Percentiles rank a stretch among this genome's conserved stretches.
These are phyloP conservation scores for Phthorimaea operculella DNA, from an alignment of 1,140 invertebrate genomes.

Conservation along the genomic window DNA sequence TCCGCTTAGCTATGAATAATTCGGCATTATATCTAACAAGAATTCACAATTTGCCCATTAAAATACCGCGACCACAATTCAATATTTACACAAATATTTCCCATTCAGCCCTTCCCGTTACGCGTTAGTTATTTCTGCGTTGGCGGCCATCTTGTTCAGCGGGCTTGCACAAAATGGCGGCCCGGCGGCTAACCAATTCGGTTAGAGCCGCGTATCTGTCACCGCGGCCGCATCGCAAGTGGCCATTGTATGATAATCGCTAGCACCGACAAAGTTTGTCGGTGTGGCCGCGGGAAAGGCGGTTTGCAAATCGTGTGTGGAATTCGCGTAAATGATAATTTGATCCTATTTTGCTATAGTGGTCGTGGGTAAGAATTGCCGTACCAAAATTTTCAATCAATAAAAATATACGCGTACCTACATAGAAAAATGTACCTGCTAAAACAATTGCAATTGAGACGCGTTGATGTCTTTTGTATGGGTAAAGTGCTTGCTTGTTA, in stretches of 20 bases:
- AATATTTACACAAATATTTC: not conserved
- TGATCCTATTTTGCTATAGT: not conserved
- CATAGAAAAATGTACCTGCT: too few relatives aligned
- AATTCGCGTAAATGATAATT: not conserved
- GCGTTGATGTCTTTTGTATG: too few relatives aligned
- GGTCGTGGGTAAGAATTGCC: too few relatives aligned
- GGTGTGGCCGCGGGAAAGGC: constrained; percentile 38
- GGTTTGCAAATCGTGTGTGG: constrained; percentile 5
- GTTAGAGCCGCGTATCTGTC: constrained; percentile 62
- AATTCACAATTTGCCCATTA: too few relatives aligned
- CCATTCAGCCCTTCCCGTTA: not conserved
- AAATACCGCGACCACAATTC: too few relatives aligned
- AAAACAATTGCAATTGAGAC: too few relatives aligned
- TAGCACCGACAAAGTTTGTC: constrained; percentile 53
- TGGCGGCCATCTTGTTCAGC: constrained; percentile 42
- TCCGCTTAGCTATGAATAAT: too few relatives aligned
- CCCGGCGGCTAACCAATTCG: constrained; percentile 48
- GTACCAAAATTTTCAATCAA: too few relatives aligned
- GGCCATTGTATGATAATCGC: constrained; percentile 63
- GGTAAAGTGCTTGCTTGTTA: too few relatives aligned
- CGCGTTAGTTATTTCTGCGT: not conserved
- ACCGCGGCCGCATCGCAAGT: constrained; percentile 55
- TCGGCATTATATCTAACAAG: too few relatives aligned
- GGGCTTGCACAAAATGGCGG: constrained; percentile 52
- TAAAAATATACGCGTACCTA: too few relatives aligned